These are phyloP conservation scores for Motacilla tschutschensis DNA, from an alignment of 2,113 vertebrate genomes.

Conservation along the genomic window DNA sequence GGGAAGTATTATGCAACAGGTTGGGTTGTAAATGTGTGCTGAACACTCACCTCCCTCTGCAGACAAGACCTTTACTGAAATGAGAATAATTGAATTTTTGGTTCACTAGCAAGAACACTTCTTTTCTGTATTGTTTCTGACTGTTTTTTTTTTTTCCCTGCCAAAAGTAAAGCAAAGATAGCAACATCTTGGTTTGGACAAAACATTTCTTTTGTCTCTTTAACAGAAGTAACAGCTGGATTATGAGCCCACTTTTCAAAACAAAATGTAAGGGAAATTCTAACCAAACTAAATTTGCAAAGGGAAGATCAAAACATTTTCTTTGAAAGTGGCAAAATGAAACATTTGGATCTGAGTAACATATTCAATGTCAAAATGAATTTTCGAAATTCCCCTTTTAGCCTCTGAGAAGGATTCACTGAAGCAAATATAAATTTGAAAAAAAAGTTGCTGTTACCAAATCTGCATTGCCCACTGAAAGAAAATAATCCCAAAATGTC, in stretches of 20 bases:
- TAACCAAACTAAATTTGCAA: background rate
- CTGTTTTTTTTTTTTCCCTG: background rate
- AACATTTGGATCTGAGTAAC: background rate
- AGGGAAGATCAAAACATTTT: slow-evolving; percentile 29
- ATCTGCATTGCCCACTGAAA: slow-evolving; percentile 28
- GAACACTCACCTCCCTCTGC: background rate
- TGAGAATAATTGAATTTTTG: background rate
- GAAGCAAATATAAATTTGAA: slow-evolving; percentile 5
- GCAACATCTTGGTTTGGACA: background rate
- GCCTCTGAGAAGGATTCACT: background rate
- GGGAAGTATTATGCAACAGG: background rate
- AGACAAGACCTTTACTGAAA: background rate
- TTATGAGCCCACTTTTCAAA: background rate
- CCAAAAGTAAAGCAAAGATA: background rate
- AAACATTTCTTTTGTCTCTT: background rate
- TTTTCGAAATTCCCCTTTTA: background rate
- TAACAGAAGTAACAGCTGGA: background rate
- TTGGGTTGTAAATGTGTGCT: background rate
- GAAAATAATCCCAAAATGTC: slow-evolving; percentile 9
- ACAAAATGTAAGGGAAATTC: slow-evolving; percentile 2
- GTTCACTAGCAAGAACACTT: background rate
- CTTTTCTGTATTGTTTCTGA: slow-evolving; percentile 1
- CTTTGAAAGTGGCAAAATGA: background rate
- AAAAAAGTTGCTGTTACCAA: background rate
- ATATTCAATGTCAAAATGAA: slow-evolving; percentile 18